Evolutionary conservation across 2,797 vertebrate genomes (phyloP), one percentile per base, ranked within the genome.

Genomic region (Sebastes hubbsi): DNA sequence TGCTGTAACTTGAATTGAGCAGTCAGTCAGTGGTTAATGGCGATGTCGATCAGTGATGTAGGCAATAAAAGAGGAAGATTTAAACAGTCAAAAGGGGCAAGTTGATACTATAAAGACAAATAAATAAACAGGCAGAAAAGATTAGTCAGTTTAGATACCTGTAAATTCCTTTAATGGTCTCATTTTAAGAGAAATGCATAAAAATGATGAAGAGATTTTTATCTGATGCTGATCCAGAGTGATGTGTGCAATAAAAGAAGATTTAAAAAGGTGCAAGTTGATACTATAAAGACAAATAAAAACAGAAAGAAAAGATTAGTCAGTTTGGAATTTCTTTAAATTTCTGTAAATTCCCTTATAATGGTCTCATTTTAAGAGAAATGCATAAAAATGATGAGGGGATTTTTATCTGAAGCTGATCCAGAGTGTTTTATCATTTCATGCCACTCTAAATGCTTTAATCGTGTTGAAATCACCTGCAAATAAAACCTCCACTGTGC

Each of bases 241-340:
- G 34, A 36, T 36, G 34, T 36, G 34, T 36, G 34, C 34, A 36
- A 36, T 36, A 13, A 36, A 36, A 36, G 34, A 36, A 36, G 34
- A 36, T 36, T 36, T 36, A 38, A 38, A 32, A 46, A 36, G 36
- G 32, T 36, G 38, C 18, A 81, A 75, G 66, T 82, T 84, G 22
- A 71, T 42, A 5, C 6, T 10, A 22, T 4, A 4, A 52, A 49
- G 29, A 49, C 8, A 49, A 29, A 66, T 12, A 22, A 13, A 52
- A 52, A 2, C 1, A 61, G 29, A 4, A 4, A 36, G 4, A 58
- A 13, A 1, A 58, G 27, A 42, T 25, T 4, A 20, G 10, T 2
- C 61, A 7, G 9, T 65, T 61, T 65, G 4, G 11, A 14, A 14
- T 59, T 20, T 12, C n/a, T 65, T 46, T 2, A 13, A n/a, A n/a